Base-by-base conservation (phyloP, 2,113 vertebrate genomes). In the Willisornis vidua region DNA sequence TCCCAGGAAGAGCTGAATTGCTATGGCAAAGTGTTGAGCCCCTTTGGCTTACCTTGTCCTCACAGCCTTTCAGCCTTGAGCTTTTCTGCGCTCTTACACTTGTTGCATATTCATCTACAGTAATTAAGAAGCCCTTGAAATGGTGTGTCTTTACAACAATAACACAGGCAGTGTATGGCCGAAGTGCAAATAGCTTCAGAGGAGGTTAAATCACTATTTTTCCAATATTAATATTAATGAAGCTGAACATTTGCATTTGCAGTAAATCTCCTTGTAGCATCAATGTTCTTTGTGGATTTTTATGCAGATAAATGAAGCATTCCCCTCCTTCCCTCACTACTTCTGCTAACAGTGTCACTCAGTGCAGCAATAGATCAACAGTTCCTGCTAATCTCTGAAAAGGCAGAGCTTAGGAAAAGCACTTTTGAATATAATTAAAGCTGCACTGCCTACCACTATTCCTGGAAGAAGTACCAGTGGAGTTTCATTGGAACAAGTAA, bases 401-500 rank as follows among this genome's bases (percentile, higher is more conserved):
- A 91, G 63, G 76, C 72, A 94, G 82, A 85, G 33, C 72, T 82
- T 55, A 58, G 61, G 89, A 93, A 81, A 87, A 91, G 70, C 5
- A 2, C n/a, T 90, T 79, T 90, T 89, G 45, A 73, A 77, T 77
- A 72, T 95, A 94, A 92, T 91, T 82, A 93, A 96, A 89, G 72
- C 89, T 83, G 70, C 79, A 48, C 58, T 67, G 66, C 92, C 80
- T 85, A 80, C 72, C 66, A 84, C 66, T 17, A 39, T 94, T 94
- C 73, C 85, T 79, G 82, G 65, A 95, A 95, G 76, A 91, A 93
- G 82, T 52, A 63, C 37, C 71, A 76, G 46, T 3, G 2, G 68
- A 71, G 35, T 95, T 96, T 93, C 72, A 72, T 93, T 95, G 92
- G 39, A 93, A 93, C 65, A 76, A 94, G 62, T 92, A 95, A 96